Evolutionary conservation across 2,797 vertebrate genomes (phyloP), one percentile per base, ranked within the genome.

Genomic region (Rhadinocentrus ornatus): DNA sequence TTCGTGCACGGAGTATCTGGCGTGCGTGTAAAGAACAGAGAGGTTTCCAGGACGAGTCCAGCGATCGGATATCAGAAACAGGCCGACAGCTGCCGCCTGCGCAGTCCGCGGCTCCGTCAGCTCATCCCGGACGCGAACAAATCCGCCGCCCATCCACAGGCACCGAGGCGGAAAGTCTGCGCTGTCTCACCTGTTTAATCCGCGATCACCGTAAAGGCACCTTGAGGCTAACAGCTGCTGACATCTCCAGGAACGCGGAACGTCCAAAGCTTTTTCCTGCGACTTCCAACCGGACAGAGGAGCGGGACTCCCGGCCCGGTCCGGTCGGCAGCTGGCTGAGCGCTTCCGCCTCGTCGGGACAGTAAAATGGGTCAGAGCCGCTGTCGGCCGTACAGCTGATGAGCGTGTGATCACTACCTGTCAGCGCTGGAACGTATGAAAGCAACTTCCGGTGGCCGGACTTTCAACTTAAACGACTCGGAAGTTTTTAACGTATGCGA

Each of bases 171-270:
- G 32, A 34, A 32, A 27, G 11, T 5, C 0, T 52, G 60, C 24
- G 31, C 35, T 1, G 3, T 46, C 16, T 66, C 69, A 84, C 87
- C 81, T 87, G 84, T 73, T 4, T 88, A 88, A 90, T 86, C 84
- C 82, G 2, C 75, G 77, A 80, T 85, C 72, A 62, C 73, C 20
- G 65, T 65, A 46, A 39, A 82, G 34, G 76, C 83, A 83, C 85
- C 85, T 88, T 86, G 75, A 81, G 62, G 77, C 78, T 74, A 89
- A 87, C 90, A 91, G 88, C 90, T 90, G 91, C 80, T 81, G 77
- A 71, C 88, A 82, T 71, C 68, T 64, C 66, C 32, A 27, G 26
- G 48, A 65, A 64, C n/a, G 3, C 6, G 44, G 62, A 26, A 39
- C 34, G 6, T 18, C 7, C 48, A 20, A 26, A 16, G 39, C 39